Evolutionary conservation across 2,888 invertebrate genomes (phyloP), one percentile per base, ranked within the genome.

Genomic region (Andrena bicolor): DNA sequence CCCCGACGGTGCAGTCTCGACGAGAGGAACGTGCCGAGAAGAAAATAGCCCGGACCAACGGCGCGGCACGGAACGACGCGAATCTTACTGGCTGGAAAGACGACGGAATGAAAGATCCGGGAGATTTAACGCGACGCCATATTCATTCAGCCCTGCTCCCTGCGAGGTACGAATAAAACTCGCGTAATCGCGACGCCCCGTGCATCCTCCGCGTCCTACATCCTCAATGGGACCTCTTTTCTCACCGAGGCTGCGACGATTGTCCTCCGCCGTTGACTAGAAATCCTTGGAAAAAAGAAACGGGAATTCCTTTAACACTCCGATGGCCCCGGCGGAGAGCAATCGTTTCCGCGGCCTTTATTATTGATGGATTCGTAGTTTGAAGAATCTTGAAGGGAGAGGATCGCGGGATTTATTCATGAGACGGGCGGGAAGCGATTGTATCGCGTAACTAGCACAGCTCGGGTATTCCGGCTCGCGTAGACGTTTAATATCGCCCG

Each of bases 1-100:
- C 48, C 32, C 28, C n/a, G 30, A 70, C 70, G 66, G 32, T 66
- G 86, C 73, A 75, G 66, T 51, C 80, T 56, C 87, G 84, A 80
- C 87, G 88, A 85, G 84, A 79, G 84, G 86, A 85, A 89, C 86
- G 88, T 86, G 88, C 82, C 87, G 86, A 72, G 89, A 90, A 80
- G 88, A 89, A 90, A 90, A 90, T 90, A 90, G 88, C 90, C 76
- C 85, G 84, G 89, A 90, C 88, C 88, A 90, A 88, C 89, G 90
- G 83, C 85, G 87, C 69, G 88, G 82, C 82, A 77, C 79, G 87
- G 63, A 85, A 82, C 82, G 79, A 58, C 81, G 87, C 82, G 82
- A 82, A 87, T 84, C 86, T 82, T 76, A 73, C 78, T 61, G 74
- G 48, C 68, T 72, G 83, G 74, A 86, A 83, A 81, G 78, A 64